Evolutionary conservation across 2,797 vertebrate species (phyloP), one percentile per base, ranked within the genome.

Genomic region (Ctenopoma multispine): DNA sequence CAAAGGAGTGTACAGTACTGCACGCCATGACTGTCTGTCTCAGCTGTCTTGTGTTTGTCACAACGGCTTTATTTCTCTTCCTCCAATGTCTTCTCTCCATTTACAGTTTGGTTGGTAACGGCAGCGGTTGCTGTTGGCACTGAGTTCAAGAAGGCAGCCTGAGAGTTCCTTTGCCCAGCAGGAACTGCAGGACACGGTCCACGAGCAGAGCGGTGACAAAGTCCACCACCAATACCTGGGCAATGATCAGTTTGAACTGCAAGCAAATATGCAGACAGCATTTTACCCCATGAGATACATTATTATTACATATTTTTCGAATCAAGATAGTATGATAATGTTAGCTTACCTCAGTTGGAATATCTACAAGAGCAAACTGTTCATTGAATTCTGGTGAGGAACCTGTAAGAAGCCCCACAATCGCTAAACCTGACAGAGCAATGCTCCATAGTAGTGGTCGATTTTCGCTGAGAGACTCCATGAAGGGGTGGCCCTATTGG

Each of bases 381-480:
- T 97, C 95, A 3, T 96, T 99, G 91, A 99, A 97, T 77, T 99
- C 97, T 0, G 97, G 97, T 0, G 96, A 98, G 7, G 97, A 97
- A 20, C 97, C 97, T 0, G 94, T 90, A 27, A 99, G 95, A 13
- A 99, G 95, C 23, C 94, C 96, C 7, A 96, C 89, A 34, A 98
- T 96, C 13, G 97, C 96, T 14, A 97, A 82, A 1, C 95, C 96
- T 0, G 97, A 99, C 11, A 97, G 75, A n/a, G 92, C 84, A 36
- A 99, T 96, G 78, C 97, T 99, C 96, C 96, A 99, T 6, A 98
- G 94, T 53, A 99, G 81, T 0, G 97, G 96, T 58, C 95, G 95
- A 87, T 99, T 99, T 87, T 98, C 97, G 0, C 86, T 94, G 3
- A 99, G 95, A 24, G 97, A 98, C 90, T 98, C 97, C 97, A 98